Base-by-base conservation (phyloP, 2,888 invertebrate genomes). In the Artemia sinica region DNA sequence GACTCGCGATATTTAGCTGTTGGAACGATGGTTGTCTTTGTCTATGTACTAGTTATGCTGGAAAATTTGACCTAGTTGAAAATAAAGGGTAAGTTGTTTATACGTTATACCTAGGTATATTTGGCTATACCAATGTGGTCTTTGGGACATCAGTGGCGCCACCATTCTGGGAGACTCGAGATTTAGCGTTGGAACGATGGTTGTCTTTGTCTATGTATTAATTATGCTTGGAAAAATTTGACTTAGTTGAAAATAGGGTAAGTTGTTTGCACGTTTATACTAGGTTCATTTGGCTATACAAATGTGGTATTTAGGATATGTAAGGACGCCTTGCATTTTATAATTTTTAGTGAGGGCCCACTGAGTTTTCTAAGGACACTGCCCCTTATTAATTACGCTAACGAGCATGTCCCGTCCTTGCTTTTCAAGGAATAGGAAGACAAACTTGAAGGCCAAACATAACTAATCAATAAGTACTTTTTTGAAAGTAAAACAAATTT, bases 161-260 rank as follows among this genome's bases (percentile, higher is more conserved):
- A 81, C 85, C 9, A 84, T 88, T 81, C 86, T 87, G 75, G 83
- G 85, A 76, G 89, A 89, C 75, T 79, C 87, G 70, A 84, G 84
- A 73, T 78, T 77, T 90, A 28, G 79, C 82, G 75, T 84, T 70
- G 89, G 89, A 66, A 84, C 85, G 71, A 72, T 82, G 63, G 76
- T 89, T 67, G 87, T 89, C 84, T 85, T 87, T 74, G 74, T 87
- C 58, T 91, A 88, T 75, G 85, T 90, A 65, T 82, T 84, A 72
- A 77, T 86, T 72, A 85, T 86, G 72, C 79, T 89, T 69, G 88
- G 89, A 10, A 84, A 84, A 85, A 75, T 86, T 81, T 76, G 88
- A 87, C 76, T 84, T 85, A 81, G 78, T 88, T 48, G 87, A 89
- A 78, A 82, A 85, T 72, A 82, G 85, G 76, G 85, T 85, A 79